Evolutionary conservation across 2,113 vertebrate genomes (phyloP).

Genomic region (Daubentonia madagascariensis): DNA sequence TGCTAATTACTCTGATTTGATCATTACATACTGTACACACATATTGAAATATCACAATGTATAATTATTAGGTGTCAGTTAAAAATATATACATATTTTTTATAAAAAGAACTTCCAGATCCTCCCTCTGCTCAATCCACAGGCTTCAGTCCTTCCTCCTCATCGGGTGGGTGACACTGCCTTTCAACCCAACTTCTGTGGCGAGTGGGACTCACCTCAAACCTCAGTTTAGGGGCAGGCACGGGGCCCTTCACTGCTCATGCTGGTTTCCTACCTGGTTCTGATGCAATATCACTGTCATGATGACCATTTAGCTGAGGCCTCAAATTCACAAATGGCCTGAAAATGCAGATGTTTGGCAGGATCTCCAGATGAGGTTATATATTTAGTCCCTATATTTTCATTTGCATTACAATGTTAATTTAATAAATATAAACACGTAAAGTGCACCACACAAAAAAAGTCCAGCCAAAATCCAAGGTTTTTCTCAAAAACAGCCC

Average conservation of each 20-base stretch:
- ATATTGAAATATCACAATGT: background rate
- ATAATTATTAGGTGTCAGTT: background rate
- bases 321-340: background rate
- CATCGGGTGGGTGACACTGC: background rate
- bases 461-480: constrained; percentile 70
- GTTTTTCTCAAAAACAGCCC: constrained; percentile 66
- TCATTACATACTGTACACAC: background rate
- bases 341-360: background rate
- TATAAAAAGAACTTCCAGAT: background rate
- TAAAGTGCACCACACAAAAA: background rate
- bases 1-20: background rate
- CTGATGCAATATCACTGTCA: background rate
- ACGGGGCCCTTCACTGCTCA: background rate
- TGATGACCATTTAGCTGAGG: background rate
- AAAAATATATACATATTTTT: background rate
- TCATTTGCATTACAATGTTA: background rate
- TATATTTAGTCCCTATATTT: background rate
- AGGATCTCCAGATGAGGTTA: background rate
- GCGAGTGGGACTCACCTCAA: background rate
- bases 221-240: background rate
- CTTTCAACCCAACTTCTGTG: background rate
- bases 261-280: background rate
- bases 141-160: background rate
- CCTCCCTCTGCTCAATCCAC: background rate
- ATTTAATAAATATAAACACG: background rate